Evolutionary conservation across 2,113 vertebrate genomes (phyloP), one percentile per base, ranked within the genome.

Genomic region (Dicrurus megarhynchus): DNA sequence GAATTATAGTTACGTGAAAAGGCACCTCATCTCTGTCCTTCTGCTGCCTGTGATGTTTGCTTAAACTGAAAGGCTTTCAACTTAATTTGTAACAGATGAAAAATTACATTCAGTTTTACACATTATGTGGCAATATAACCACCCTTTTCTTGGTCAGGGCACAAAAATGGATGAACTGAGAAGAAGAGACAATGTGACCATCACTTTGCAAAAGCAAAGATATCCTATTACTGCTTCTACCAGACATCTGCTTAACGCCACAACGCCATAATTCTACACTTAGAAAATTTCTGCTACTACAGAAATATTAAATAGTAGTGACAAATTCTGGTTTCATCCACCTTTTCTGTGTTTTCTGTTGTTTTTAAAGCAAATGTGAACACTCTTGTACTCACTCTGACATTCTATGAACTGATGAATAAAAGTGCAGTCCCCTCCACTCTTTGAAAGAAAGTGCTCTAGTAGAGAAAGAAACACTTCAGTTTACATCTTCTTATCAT

Each of bases 401-500:
- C 99, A 99, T 93, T 99, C 98, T 98, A 99, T 99, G 98, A 99
- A 99, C 90, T 99, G 99, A 98, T 99, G 99, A 97, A 99, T 99
- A 99, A 99, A 98, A 98, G 99, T 99, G 95, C 98, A 98, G 98
- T 99, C 98, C 98, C 98, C 99, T 98, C 98, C 99, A 98, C 99
- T 99, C 98, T 99, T 99, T 98, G 99, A 98, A 97, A 99, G 98
- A 99, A 99, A 99, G 98, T 98, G 98, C 98, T 99, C 99, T 99
- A 98, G 98, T 97, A 98, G 98, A 98, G 96, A 98, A 98, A 99
- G 97, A 99, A 98, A 99, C 97, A 98, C 98, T 98, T 96, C 94
- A 97, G 97, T 97, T 96, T 82, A 95, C 77, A 94, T 79, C 84
- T 41, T 88, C 89, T 96, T 83, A 61, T 90, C 73, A 97, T 96